Conservation (phyloP, 64 coral and sea anemone genomes). For the Stichodactyla helianthus region DNA sequence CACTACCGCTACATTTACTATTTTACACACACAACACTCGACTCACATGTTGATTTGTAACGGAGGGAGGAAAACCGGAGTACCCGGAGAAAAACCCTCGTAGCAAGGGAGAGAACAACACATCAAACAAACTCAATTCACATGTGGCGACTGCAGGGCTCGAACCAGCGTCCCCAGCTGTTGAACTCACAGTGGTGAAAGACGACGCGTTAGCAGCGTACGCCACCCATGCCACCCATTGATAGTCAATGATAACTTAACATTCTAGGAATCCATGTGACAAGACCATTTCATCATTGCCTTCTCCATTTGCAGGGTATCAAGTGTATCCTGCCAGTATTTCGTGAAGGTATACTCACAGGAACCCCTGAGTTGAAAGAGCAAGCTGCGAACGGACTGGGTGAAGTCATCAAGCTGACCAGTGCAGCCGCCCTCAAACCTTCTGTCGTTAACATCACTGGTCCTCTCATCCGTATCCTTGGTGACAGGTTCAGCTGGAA, state of each 20-base stretch:
- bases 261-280: background rate
- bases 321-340: constrained; percentile 85
- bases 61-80: no score
- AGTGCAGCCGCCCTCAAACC: constrained; percentile 83
- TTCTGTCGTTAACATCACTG: constrained; percentile 96
- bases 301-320: constrained; percentile 66
- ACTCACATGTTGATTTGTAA: no score
- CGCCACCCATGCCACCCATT: no score
- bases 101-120: no score
- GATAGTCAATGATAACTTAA: background rate
- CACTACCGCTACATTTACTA: no score
- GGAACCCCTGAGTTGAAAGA: constrained; percentile 94
- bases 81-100: no score
- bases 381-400: constrained; percentile 88
- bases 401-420: constrained; percentile 90
- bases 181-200: no score
- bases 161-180: no score
- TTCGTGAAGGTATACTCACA: constrained; percentile 93
- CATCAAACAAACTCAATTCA: no score
- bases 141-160: no score
- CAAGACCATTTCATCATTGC: background rate
- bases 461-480: constrained; percentile 97
- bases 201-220: no score
- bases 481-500: constrained; percentile 96
- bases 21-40: no score